Base-by-base conservation (phyloP, 1,140 invertebrate genomes). In the Drosophila repleta region DNA sequence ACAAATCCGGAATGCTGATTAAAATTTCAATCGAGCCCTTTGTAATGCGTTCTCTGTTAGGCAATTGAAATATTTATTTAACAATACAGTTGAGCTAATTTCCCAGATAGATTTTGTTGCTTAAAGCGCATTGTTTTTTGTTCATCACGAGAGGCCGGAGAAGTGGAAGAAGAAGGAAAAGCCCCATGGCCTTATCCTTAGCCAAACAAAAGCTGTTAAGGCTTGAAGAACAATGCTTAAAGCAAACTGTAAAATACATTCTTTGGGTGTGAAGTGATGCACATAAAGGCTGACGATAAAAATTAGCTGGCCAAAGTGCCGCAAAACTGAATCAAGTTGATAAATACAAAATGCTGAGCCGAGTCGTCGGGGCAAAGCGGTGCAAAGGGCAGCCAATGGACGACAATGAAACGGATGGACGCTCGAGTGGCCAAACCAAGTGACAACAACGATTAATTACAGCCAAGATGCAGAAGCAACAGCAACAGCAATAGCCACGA, bases 361-460 rank as follows among this genome's bases (percentile, higher is more conserved):
- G 24, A 51, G 55, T 35, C 32, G 10, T 13, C 45, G 21, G 21
- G 24, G 13, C 0, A 18, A 32, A 15, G 26, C 43, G 39, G 60
- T 18, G 15, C 35, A 72, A 69, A 60, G 64, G 51, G n/a, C 63
- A 67, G 53, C 37, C 53, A 67, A 60, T 46, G 64, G 64, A 32
- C 69, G 57, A 57, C 61, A 55, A 61, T 73, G 57, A 69, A 73
- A 68, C 57, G 70, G 64, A 73, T 73, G 57, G 70, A 57, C 57
- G 70, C 49, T 73, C 56, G 64, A 73, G 70, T 68, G 65, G 70
- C 56, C 70, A 73, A 68, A 62, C 49, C 64, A 73, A 73, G 70
- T 73, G 70, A 73, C 70, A 73, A 73, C 65, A 73, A 56, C 70
- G 70, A 73, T 73, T 73, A 73, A 73, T 68, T 68, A 73, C 65